Evolutionary conservation across 2,888 invertebrate genomes (phyloP).

Genomic region (Elmis aenea): DNA sequence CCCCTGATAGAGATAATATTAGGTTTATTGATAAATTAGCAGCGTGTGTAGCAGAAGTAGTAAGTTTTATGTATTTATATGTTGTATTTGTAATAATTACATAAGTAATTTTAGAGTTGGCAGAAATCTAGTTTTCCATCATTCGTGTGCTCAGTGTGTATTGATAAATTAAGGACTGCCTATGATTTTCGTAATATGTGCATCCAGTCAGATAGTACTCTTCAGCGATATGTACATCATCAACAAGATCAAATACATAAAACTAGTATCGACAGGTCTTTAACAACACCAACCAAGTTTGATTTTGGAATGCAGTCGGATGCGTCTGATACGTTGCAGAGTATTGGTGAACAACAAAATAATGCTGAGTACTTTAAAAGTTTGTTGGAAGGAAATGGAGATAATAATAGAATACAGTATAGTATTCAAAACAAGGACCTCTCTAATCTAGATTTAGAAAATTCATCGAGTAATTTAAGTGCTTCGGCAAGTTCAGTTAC

Average conservation of each 20-base stretch:
- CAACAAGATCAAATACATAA: conserved; percentile 19
- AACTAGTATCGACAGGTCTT: conserved; percentile 16
- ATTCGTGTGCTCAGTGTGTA: conserved; percentile 15
- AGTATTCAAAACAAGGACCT: conserved; percentile 8
- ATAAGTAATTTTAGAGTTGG: conserved; percentile 13
- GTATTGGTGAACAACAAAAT: conserved; percentile 32
- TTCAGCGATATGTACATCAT: conserved; percentile 13
- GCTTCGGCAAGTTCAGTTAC: conserved; percentile 7
- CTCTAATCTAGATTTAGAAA: neutral
- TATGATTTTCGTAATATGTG: conserved; percentile 19
- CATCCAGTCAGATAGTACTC: conserved; percentile 13
- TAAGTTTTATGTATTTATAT: conserved; percentile 8
- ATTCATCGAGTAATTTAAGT: conserved; percentile 2
- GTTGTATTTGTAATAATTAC: too few relatives aligned
- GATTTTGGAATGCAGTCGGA: conserved; percentile 30
- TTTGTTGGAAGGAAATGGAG: conserved; percentile 39
- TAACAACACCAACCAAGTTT: conserved; percentile 34
- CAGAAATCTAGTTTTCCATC: conserved; percentile 14
- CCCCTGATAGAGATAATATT: conserved; percentile 16
- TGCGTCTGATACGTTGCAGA: conserved; percentile 23
- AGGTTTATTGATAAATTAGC: conserved; percentile 18
- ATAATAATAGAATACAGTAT: conserved; percentile 19
- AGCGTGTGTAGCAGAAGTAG: conserved; percentile 18
- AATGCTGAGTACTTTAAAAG: conserved; percentile 39
- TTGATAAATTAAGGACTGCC: conserved; percentile 16